These are phyloP conservation scores for Latrodectus elegans DNA, from an alignment of 2,888 invertebrate genomes.

Conservation along the genomic window DNA sequence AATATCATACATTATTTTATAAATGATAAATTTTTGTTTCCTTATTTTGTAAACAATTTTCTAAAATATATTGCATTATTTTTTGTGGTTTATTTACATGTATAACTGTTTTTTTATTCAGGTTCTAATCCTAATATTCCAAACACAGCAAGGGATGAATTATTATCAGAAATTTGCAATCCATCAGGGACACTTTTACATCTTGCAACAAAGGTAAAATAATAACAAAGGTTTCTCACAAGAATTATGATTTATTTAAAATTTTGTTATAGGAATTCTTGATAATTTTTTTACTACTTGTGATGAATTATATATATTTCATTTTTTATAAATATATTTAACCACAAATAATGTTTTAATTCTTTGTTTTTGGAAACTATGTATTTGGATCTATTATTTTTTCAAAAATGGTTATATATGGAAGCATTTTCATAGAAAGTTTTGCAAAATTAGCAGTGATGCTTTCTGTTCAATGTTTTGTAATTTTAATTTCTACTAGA, in stretches of 20 bases:
- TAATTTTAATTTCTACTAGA: too few relatives aligned
- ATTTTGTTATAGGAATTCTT: neutral
- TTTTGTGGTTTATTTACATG: too few relatives aligned
- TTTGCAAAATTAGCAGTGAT: too few relatives aligned
- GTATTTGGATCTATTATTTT: too few relatives aligned
- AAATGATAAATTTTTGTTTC: neutral
- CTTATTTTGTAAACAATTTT: neutral
- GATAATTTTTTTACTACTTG: neutral
- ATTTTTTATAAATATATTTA: neutral
- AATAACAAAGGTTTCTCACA: neutral
- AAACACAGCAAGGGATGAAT: conserved; percentile 18
- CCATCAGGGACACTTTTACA: conserved; percentile 77
- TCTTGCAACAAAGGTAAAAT: conserved; percentile 78
- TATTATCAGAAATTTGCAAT: conserved; percentile 60
- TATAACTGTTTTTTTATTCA: neutral
- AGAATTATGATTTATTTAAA: neutral
- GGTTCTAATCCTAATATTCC: conserved; percentile 6
- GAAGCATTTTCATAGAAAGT: too few relatives aligned
- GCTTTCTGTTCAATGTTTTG: too few relatives aligned
- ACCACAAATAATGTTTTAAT: too few relatives aligned
- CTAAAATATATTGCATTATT: neutral
- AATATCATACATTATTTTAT: neutral
- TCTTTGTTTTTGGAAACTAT: too few relatives aligned
- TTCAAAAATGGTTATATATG: too few relatives aligned
- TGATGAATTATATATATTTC: neutral